Percentiles rank a stretch among this genome's conserved stretches.
phyloP scores from a whole-genome alignment of 1,140 invertebrate species.

The Meloidogyne hapla region DNA sequence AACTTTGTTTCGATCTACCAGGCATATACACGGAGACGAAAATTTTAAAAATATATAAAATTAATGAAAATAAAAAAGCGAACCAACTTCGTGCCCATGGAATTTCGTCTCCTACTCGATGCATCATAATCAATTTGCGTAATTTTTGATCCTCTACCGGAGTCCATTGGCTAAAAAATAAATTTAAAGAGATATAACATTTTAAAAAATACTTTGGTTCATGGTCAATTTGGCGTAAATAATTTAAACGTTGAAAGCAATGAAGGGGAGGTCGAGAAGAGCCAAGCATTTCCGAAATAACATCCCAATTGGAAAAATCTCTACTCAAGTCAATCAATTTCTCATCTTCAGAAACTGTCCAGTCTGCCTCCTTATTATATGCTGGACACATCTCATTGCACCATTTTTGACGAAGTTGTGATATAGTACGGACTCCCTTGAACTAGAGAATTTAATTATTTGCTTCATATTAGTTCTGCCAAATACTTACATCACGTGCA shows the following conservation, averaged over 20 bases:
- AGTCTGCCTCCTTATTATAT: conserved; percentile 23
- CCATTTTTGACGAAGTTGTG: conserved; percentile 49
- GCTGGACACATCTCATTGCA: conserved; percentile 29
- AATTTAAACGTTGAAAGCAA: conserved; percentile 42
- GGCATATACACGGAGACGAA: conserved; percentile 49
- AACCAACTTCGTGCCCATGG: conserved; percentile 43
- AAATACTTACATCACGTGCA: conserved; percentile 35
- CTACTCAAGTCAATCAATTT: conserved; percentile 17
- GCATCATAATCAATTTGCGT: conserved; percentile 28
- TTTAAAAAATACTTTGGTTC: conserved; percentile 21
- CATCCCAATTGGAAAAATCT: conserved; percentile 44
- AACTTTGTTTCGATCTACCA: conserved; percentile 35
- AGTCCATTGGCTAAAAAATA: conserved; percentile 39
- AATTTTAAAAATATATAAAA: conserved; percentile 19
- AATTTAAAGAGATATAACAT: neutral
- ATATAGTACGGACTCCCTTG: conserved; percentile 30
- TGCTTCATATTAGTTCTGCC: conserved; percentile 6
- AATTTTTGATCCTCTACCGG: conserved; percentile 41
- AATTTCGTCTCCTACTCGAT: conserved; percentile 44
- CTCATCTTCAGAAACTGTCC: conserved; percentile 41
- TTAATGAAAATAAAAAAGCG: neutral
- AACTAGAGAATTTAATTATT: conserved; percentile 32
- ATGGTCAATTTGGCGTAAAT: conserved; percentile 25
- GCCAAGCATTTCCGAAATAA: conserved; percentile 27
- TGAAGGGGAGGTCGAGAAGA: conserved; percentile 32